phyloP scores from a whole-genome alignment of 1,140 invertebrate genomes.

The Drosophila saltans region DNA sequence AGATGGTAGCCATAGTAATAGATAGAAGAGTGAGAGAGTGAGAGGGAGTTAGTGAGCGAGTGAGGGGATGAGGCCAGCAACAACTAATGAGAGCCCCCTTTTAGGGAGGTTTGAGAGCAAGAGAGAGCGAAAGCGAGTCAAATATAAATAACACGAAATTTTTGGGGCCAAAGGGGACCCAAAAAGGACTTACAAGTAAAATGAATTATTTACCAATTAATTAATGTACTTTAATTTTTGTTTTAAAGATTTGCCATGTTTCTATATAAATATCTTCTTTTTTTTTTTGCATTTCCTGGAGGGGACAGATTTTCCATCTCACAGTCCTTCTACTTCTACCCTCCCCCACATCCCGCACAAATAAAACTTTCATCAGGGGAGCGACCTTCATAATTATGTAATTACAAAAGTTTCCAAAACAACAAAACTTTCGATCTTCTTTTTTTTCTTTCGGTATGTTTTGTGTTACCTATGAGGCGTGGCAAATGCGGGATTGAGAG shows the following conservation, averaged over 20 bases:
- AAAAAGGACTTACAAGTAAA: slow-evolving; percentile 28
- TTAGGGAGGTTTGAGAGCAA: slow-evolving; percentile 20
- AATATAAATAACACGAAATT: slow-evolving; percentile 25
- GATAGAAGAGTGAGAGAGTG: background rate
- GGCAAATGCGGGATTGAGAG: slow-evolving; percentile 62
- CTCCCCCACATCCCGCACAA: background rate
- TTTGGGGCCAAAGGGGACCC: background rate
- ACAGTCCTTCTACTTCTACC: background rate
- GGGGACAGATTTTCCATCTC: slow-evolving; percentile 12
- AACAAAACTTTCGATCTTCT: slow-evolving; percentile 56
- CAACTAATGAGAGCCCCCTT: slow-evolving; percentile 26
- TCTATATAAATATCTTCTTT: background rate
- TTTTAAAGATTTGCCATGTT: slow-evolving; percentile 26
- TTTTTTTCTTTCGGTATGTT: background rate
- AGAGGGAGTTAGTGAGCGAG: too few species aligned
- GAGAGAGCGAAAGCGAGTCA: background rate
- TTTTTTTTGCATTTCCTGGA: slow-evolving; percentile 17
- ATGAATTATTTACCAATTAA: slow-evolving; percentile 76
- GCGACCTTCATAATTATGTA: slow-evolving; percentile 78
- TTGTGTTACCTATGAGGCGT: slow-evolving; percentile 44
- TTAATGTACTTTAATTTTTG: slow-evolving; percentile 74
- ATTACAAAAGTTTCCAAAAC: slow-evolving; percentile 69
- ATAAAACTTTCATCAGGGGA: slow-evolving; percentile 49
- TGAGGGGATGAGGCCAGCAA: slow-evolving; percentile 28
- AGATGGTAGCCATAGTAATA: background rate